Conservation (phyloP, 2,888 invertebrate genomes). For the Drosophila borealis region DNA sequence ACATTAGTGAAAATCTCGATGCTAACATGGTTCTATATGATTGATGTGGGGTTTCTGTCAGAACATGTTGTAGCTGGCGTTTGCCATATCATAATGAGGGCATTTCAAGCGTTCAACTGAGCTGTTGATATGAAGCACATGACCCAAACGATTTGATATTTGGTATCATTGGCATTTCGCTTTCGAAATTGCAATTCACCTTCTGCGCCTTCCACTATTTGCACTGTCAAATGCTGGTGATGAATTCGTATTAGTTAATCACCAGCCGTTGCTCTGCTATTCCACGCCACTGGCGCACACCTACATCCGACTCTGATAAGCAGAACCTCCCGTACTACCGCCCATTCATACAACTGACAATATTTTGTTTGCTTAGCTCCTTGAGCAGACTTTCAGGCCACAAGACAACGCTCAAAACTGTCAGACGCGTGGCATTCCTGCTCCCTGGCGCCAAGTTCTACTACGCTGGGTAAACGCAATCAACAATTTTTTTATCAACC, state of each 20-base stretch:
- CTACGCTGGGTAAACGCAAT: conserved; percentile 40
- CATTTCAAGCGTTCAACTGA: conserved; percentile 26
- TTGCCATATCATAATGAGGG: conserved; percentile 44
- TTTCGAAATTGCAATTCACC: conserved; percentile 50
- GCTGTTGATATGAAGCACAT: conserved; percentile 57
- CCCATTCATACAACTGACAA: conserved; percentile 5
- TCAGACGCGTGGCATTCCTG: conserved; percentile 13
- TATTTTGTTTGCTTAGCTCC: conserved; percentile 6
- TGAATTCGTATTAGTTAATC: conserved; percentile 67
- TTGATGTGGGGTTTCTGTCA: conserved; percentile 50
- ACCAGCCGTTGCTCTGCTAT: neutral
- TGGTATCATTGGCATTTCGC: conserved; percentile 52
- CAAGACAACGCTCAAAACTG: neutral
- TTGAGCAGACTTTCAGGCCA: neutral
- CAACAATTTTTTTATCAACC: conserved; percentile 18
- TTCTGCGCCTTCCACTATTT: conserved; percentile 31
- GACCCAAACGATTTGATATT: conserved; percentile 53
- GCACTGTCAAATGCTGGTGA: conserved; percentile 51
- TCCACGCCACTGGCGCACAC: conserved; percentile 6
- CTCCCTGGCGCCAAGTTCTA: conserved; percentile 7
- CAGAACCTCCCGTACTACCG: neutral
- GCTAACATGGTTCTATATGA: conserved; percentile 49
- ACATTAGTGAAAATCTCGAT: conserved; percentile 19
- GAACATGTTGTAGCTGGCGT: conserved; percentile 11
- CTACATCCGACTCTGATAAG: conserved; percentile 27